Base-by-base conservation (phyloP, 2,797 vertebrate genomes). In the Acipenser oxyrinchus region DNA sequence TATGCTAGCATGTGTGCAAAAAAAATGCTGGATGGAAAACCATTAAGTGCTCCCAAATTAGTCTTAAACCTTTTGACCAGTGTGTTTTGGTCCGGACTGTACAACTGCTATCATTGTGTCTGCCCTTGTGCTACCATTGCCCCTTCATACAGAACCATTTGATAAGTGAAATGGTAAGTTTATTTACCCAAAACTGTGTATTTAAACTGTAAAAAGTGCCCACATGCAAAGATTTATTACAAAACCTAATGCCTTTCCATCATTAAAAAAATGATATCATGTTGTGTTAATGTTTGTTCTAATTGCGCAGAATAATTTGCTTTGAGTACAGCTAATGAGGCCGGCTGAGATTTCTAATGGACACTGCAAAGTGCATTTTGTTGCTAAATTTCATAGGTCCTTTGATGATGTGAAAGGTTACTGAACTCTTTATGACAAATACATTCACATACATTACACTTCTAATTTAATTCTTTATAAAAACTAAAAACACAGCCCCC, bases 241-340 rank as follows among this genome's bases (percentile, higher is more conserved):
- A 62, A 63, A 67, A 67, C 52, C 8, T 49, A 68, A 66, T 63
- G 13, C 59, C 13, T 49, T 15, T 63, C 59, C 68, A 63, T 71
- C 67, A 57, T 37, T 66, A 64, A 11, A 48, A 15, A 64, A 51
- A 13, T 13, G 12, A 69, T 71, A 71, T 75, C 48, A 62, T 73
- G 70, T 67, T 64, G 66, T 76, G 68, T 76, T 72, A 72, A 74
- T 79, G 69, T 77, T 77, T 79, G 75, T 75, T 76, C 70, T 69
- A 69, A 48, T 13, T 12, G 15, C 13, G 8, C 11, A 49, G 13
- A 2, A 37, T 89, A 90, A 90, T 89, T 89, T 87, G 84, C 85
- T 77, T 83, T 83, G 84, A 81, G 86, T 82, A 76, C 79, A 81
- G 79, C 85, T 89, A 89, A 90, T 88, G 86, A 89, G 86, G 86